These are phyloP conservation scores for Leptogaster cylindrica DNA, from an alignment of 2,888 invertebrate species.

Conservation along the genomic window DNA sequence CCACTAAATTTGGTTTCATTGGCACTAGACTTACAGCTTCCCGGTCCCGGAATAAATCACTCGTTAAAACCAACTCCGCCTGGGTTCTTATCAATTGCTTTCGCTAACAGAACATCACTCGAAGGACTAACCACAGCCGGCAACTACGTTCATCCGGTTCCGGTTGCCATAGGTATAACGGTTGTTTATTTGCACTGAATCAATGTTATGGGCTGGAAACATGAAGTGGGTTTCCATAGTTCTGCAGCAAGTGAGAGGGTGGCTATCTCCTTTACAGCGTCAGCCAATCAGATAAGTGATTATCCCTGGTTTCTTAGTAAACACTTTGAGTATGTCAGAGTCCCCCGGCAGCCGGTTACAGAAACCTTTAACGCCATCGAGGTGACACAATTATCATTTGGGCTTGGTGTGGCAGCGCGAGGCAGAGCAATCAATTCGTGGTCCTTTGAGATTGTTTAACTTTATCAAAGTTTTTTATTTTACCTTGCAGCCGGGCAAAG, in stretches of 20 bases:
- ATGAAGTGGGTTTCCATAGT: conserved; percentile 3
- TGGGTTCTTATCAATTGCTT: conserved; percentile 1
- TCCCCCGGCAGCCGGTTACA: not conserved
- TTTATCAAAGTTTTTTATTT: conserved; percentile 7
- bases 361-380: conserved; percentile 5
- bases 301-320: conserved; percentile 33
- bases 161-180: conserved; percentile 6
- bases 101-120: not conserved
- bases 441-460: not conserved
- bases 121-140: conserved; percentile 1
- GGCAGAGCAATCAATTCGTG: not conserved
- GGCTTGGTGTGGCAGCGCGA: not conserved
- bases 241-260: not conserved
- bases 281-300: conserved; percentile 7
- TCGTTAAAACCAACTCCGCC: too few relatives aligned
- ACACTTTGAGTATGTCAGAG: conserved; percentile 29
- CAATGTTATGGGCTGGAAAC: not conserved
- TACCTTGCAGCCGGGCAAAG: conserved; percentile 65
- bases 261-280: too few relatives aligned
- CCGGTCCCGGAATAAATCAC: too few relatives aligned
- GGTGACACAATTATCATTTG: conserved; percentile 26
- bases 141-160: not conserved
- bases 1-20: too few relatives aligned
- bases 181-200: conserved; percentile 14
- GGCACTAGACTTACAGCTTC: too few relatives aligned